Evolutionary conservation across 2,797 vertebrate genomes (phyloP).

Genomic region (Thripadectes ignobilis): DNA sequence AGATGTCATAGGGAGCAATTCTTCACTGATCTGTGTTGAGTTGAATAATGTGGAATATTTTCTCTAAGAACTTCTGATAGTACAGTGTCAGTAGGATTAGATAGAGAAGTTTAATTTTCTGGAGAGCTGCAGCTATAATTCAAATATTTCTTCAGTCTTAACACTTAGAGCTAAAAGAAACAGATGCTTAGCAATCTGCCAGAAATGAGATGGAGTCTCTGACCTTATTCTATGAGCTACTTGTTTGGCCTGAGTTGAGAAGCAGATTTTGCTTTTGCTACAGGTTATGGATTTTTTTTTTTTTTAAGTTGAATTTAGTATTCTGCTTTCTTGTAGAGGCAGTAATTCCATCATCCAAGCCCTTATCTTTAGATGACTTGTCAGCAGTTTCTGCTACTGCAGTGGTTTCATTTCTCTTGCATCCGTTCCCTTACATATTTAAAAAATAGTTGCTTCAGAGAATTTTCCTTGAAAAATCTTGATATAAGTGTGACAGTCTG

Average conservation of each 20-base stretch:
- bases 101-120: background rate
- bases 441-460: background rate
- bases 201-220: background rate
- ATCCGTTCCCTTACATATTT: background rate
- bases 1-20: background rate
- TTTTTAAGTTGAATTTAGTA: background rate
- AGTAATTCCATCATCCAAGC: background rate
- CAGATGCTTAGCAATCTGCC: background rate
- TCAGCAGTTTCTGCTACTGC: background rate
- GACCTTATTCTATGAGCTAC: background rate
- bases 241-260: background rate
- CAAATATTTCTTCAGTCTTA: background rate
- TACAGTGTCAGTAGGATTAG: background rate
- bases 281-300: background rate
- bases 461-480: slow-evolving; percentile 17
- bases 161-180: background rate
- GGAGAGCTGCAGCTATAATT: background rate
- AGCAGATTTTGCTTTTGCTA: background rate
- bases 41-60: background rate
- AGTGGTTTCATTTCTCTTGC: slow-evolving; percentile 2
- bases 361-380: background rate
- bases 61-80: background rate
- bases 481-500: background rate
- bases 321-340: background rate
- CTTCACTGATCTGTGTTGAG: background rate